phyloP scores from a whole-genome alignment of 2,113 vertebrate species.

The Strigops habroptila region DNA sequence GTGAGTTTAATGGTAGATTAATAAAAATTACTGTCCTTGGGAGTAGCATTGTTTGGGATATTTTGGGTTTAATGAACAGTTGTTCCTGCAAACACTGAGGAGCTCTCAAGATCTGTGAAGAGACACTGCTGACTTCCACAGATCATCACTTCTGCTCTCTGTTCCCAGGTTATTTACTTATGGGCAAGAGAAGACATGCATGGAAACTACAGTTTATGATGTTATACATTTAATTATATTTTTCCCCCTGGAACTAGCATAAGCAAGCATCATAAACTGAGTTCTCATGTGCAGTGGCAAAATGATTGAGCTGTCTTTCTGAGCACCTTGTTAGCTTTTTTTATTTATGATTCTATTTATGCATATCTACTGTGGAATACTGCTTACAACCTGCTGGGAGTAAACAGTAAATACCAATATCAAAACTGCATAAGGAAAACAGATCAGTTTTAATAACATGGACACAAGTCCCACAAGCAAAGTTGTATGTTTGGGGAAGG shows the following conservation, averaged over 20 bases:
- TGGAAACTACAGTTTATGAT: neutral
- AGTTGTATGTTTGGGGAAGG: neutral
- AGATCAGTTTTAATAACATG: neutral
- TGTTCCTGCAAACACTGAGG: neutral
- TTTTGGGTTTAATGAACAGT: neutral
- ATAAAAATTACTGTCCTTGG: neutral
- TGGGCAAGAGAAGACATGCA: neutral
- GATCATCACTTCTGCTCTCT: neutral
- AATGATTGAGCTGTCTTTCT: neutral
- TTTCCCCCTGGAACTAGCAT: neutral
- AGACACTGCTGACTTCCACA: neutral
- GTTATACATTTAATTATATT: neutral
- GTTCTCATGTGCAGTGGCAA: neutral
- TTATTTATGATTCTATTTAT: constrained; percentile 46
- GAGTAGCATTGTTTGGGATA: neutral
- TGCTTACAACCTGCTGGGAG: neutral
- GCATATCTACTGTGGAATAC: constrained; percentile 32
- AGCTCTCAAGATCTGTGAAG: neutral
- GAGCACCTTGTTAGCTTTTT: constrained; percentile 38
- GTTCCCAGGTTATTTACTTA: neutral
- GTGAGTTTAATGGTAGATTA: neutral
- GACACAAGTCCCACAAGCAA: neutral
- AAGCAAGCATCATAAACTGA: neutral
- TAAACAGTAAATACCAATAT: neutral
- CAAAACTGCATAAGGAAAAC: neutral